phyloP scores from a whole-genome alignment of 2,113 vertebrate species.

The Ancistrus triradiatus region DNA sequence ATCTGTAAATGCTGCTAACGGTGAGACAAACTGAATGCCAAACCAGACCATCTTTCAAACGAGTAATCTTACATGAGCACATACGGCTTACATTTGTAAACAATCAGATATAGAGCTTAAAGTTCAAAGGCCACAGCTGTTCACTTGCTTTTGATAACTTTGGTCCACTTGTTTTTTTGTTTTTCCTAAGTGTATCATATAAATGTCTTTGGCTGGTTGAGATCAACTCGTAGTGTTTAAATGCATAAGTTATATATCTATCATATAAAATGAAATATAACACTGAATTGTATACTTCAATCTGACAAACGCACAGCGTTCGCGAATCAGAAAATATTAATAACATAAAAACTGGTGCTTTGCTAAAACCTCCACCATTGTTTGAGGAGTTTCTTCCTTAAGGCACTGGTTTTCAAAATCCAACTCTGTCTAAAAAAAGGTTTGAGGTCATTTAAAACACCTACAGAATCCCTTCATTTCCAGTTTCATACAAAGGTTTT shows the following conservation, averaged over 20 bases:
- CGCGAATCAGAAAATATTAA: conserved; percentile 74
- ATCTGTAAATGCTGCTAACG: conserved; percentile 56
- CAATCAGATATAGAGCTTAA: conserved; percentile 83
- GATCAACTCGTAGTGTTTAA: conserved; percentile 97
- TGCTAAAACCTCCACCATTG: conserved; percentile 55
- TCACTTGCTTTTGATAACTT: conserved; percentile 33
- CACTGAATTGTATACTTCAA: conserved; percentile 79
- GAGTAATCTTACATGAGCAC: conserved; percentile 72
- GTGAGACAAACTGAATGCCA: conserved; percentile 66
- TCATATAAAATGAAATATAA: conserved; percentile 84
- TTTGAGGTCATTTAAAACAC: conserved; percentile 63
- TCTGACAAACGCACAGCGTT: conserved; percentile 95
- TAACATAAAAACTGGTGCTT: conserved; percentile 55
- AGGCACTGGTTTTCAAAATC: conserved; percentile 57
- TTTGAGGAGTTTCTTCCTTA: conserved; percentile 53
- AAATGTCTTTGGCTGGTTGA: conserved; percentile 82
- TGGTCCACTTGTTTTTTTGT: conserved; percentile 51
- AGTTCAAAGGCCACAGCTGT: conserved; percentile 78
- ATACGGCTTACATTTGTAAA: conserved; percentile 84
- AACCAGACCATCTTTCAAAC: conserved; percentile 78
- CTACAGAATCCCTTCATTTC: conserved; percentile 77
- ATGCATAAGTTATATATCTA: conserved; percentile 95
- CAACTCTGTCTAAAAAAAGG: conserved; percentile 49
- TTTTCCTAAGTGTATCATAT: conserved; percentile 59
- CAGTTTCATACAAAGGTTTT: conserved; percentile 69